Percentiles rank a stretch among this genome's conserved stretches.
phyloP scores from a whole-genome alignment of 2,113 vertebrate genomes.

The Bubo blakistoni region DNA sequence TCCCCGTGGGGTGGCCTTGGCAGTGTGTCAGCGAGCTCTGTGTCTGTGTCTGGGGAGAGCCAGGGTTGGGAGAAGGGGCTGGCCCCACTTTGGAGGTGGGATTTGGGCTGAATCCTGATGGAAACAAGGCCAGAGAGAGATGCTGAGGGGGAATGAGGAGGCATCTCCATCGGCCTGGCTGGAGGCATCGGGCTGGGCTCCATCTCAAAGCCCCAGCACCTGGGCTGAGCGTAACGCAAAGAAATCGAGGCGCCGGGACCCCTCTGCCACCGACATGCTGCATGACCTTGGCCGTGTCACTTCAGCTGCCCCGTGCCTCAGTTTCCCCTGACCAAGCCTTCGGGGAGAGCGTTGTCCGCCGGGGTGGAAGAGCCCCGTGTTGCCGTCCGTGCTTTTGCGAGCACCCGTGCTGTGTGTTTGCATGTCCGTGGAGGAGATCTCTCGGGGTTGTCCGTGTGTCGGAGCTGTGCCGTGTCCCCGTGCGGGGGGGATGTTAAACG shows the following conservation, averaged over 20 bases:
- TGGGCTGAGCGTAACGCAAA: fast-evolving
- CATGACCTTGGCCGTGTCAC: not conserved
- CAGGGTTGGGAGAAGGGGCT: not conserved
- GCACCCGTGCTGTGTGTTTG: not conserved
- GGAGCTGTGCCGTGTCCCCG: not conserved
- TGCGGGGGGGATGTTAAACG: fast-evolving
- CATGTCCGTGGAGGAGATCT: not conserved
- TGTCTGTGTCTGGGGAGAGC: not conserved
- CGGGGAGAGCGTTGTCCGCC: not conserved
- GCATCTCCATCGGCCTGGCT: not conserved
- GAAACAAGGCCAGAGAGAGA: not conserved
- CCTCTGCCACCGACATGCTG: not conserved
- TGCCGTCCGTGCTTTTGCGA: not conserved
- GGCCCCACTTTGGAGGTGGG: not conserved
- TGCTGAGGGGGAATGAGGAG: not conserved
- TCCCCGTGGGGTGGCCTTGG: not conserved
- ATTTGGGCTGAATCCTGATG: not conserved
- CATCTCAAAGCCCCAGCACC: not conserved
- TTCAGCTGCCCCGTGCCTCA: not conserved
- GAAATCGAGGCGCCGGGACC: not conserved
- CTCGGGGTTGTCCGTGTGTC: not conserved
- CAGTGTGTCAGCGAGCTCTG: not conserved
- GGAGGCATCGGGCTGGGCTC: not conserved
- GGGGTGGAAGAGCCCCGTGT: not conserved
- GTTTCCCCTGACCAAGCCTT: not conserved